A percentile compares a stretch with the other conserved stretches of the same genome.
Evolutionary conservation across 1,140 invertebrate species (phyloP).

Genomic region (Drosophila insularis): DNA sequence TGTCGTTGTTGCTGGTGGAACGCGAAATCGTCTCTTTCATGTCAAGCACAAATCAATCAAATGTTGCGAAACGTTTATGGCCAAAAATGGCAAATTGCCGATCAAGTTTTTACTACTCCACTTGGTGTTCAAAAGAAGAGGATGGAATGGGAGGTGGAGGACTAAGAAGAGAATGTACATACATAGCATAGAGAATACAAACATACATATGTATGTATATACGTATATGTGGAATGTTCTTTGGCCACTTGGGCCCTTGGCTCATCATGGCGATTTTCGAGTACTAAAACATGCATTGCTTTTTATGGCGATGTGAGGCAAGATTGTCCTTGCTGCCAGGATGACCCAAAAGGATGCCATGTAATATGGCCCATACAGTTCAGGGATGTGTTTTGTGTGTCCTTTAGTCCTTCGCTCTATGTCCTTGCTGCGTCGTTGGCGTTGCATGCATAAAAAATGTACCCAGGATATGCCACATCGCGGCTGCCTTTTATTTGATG

Average conservation of each 20-base stretch:
- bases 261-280: slow-evolving; percentile 62
- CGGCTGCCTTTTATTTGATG: slow-evolving; percentile 54
- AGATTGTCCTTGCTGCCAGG: slow-evolving; percentile 18
- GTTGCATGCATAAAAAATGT: slow-evolving; percentile 67
- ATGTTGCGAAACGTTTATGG: slow-evolving; percentile 62
- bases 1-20: too few species aligned
- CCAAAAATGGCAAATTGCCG: slow-evolving; percentile 72
- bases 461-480: slow-evolving; percentile 61
- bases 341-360: slow-evolving; percentile 52
- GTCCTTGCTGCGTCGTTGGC: slow-evolving; percentile 30
- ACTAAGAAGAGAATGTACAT: too few species aligned
- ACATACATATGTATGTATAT: neutral
- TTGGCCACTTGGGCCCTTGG: slow-evolving; percentile 58
- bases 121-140: slow-evolving; percentile 11
- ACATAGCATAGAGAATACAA: too few species aligned
- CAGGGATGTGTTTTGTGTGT: slow-evolving; percentile 36
- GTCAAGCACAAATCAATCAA: slow-evolving; percentile 71
- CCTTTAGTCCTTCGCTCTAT: slow-evolving; percentile 8
- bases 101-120: slow-evolving; percentile 47
- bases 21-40: slow-evolving; percentile 4
- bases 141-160: neutral
- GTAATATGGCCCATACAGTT: slow-evolving; percentile 57
- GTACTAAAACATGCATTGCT: slow-evolving; percentile 74
- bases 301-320: slow-evolving; percentile 36
- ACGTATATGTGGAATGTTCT: slow-evolving; percentile 1